Base-by-base conservation (phyloP, 2,888 invertebrate genomes). In the Drosophila lutescens region DNA sequence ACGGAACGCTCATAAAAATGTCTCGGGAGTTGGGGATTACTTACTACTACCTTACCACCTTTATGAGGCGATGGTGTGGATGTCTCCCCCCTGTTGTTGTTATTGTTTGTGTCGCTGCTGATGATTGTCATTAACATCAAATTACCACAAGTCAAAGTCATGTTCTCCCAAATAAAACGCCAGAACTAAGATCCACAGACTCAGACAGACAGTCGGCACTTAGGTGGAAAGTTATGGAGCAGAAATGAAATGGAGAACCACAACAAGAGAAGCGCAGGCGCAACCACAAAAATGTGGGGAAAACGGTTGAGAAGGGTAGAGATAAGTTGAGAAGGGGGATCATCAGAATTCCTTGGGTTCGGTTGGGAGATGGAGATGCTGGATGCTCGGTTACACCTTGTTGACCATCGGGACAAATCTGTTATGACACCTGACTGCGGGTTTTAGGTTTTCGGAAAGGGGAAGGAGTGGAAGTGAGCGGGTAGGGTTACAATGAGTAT, bases 41-140 rank as follows among this genome's bases (percentile, higher is more conserved):
- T 43, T 43, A 17, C 51, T 43, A 17, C 51, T 32, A 9, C 50
- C 30, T 30, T 38, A 9, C 13, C 17, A 9, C 13, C 17, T n/a
- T 36, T n/a, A 17, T 15, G 12, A 20, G 55, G n/a, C 47, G 13
- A 10, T 32, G 83, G 86, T 80, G 83, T 86, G 76, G 78, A 86
- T 82, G 77, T 82, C 70, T 50, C 36, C 23, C 40, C 32, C 3
- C n/a, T 50, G 15, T 34, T 43, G 60, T 49, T 65, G 55, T 44
- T 71, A 51, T 71, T 71, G 58, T 44, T 69, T 77, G 66, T 75
- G 83, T 70, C 69, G 72, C 77, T 68, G 78, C 76, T 87, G 85
- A 88, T 88, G 86, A 85, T 80, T 88, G 85, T 86, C 88, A 90
- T 89, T 89, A 90, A 88, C 89, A 89, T 89, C 89, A 89, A 88